Evolutionary conservation across 1,140 invertebrate species (phyloP).

Genomic region (Mercenaria mercenaria): DNA sequence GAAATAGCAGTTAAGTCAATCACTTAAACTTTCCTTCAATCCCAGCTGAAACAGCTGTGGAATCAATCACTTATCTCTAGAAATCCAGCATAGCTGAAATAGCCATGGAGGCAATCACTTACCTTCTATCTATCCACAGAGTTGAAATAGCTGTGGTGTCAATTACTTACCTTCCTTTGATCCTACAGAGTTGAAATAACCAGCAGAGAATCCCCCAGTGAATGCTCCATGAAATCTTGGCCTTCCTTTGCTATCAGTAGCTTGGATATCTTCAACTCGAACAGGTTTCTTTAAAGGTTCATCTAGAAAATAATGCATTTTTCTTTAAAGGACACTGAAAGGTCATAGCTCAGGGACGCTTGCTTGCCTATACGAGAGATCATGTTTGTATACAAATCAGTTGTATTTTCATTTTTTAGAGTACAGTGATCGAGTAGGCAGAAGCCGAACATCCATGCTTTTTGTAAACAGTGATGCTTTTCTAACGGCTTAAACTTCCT

Average conservation of each 20-base stretch:
- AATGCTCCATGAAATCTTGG: constrained; percentile 99
- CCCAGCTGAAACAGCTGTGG: constrained; percentile 59
- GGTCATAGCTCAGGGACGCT: too few relatives aligned
- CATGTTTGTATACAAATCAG: background rate
- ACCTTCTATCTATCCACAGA: too few relatives aligned
- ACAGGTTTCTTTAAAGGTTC: constrained; percentile 87
- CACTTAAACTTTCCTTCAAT: too few relatives aligned
- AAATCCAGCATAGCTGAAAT: too few relatives aligned
- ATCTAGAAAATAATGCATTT: constrained; percentile 69
- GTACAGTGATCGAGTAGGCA: background rate
- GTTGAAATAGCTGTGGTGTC: too few relatives aligned
- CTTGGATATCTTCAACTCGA: constrained; percentile 95
- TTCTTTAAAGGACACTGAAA: too few relatives aligned
- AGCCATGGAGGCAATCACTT: too few relatives aligned
- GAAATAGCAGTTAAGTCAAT: too few relatives aligned
- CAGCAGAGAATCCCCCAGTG: constrained; percentile 99
- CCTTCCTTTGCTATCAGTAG: constrained; percentile 95
- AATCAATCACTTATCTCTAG: too few relatives aligned
- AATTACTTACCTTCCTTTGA: constrained; percentile 91
- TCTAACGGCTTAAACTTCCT: too few relatives aligned
- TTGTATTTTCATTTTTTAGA: background rate
- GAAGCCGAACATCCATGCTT: too few relatives aligned
- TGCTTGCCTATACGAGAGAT: background rate
- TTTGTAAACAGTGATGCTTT: too few relatives aligned
- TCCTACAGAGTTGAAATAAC: constrained; percentile 98